Evolutionary conservation across 1,140 invertebrate species (phyloP).

Genomic region (Meloidogyne chitwoodi): DNA sequence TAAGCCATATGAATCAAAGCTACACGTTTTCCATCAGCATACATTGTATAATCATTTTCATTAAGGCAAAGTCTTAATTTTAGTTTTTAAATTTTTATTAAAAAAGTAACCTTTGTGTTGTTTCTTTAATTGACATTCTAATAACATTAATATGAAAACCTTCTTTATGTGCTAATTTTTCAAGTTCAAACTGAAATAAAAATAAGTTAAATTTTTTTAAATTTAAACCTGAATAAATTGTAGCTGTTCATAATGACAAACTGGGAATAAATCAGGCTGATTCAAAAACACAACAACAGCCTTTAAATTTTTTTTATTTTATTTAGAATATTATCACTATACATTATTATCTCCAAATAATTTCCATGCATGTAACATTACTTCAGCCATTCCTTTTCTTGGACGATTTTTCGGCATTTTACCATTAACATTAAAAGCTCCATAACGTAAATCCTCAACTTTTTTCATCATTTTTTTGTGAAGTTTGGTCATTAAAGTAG

Average conservation of each 20-base stretch:
- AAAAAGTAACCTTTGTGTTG: conserved; percentile 31
- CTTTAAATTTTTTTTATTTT: conserved; percentile 57
- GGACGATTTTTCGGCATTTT: conserved; percentile 46
- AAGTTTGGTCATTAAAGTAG: conserved; percentile 65
- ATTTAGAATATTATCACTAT: not conserved
- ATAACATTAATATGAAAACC: conserved; percentile 68
- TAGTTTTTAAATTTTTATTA: not conserved
- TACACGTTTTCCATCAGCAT: conserved; percentile 68
- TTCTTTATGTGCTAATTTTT: conserved; percentile 61
- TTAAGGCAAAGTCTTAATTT: conserved; percentile 28
- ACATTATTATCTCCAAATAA: not conserved
- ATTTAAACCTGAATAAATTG: conserved; percentile 3
- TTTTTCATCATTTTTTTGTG: conserved; percentile 19
- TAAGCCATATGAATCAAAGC: conserved; percentile 86
- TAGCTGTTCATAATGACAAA: conserved; percentile 18
- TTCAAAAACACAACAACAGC: conserved; percentile 76
- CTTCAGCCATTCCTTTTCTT: conserved; percentile 36
- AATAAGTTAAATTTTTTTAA: not conserved
- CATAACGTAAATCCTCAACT: conserved; percentile 15
- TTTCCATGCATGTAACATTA: conserved; percentile 45
- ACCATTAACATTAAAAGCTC: not conserved
- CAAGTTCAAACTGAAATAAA: conserved; percentile 73
- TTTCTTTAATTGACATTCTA: conserved; percentile 69
- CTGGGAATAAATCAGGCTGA: conserved; percentile 16
- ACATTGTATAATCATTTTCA: conserved; percentile 58